Base-by-base conservation (phyloP, 2,113 vertebrate genomes). In the Ceratotherium simum region DNA sequence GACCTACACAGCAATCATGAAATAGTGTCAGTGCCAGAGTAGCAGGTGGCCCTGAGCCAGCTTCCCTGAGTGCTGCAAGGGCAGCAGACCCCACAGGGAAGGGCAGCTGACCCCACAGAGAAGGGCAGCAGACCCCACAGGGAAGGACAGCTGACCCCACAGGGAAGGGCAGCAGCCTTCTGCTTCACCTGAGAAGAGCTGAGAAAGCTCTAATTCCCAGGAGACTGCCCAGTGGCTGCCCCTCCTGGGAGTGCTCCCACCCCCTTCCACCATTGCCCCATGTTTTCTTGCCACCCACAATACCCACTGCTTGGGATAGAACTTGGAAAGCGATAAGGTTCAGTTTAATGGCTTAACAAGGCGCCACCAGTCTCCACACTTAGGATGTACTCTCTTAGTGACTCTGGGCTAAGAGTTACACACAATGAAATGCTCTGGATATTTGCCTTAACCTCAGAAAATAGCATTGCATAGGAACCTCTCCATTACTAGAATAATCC, bases 401-500 rank as follows among this genome's bases (percentile, higher is more conserved):
- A 23, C 13, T 58, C 82, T 86, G 54, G 65, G 21, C 8, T 86
- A 58, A 95, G 89, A 92, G 73, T 80, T 27, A 93, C 23, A 20
- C 25, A 27, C 36, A 58, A 51, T 20, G 12, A 69, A 65, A 86
- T 39, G 70, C 58, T 54, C 33, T 7, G 65, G 29, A 64, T 93
- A 88, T 80, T 18, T 92, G 51, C n/a, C 75, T 70, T 58, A 54
- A 17, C 64, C 31, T 95, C 23, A 76, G 83, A 90, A 97, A 92
- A 92, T 23, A 91, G 51, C 79, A 51, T 14, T 21, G 8, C 11
- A 21, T 72, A 65, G 84, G 64, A 54, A 94, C n/a, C 60, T 62
- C 3, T 51, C 64, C 75, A 65, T 88, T 95, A 81, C 83, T 94
- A 97, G 79, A 88, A 80, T 81, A 92, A 76, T 76, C 72, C 60